Percentiles rank a stretch among this genome's conserved stretches.
These are phyloP conservation scores for Tragelaphus eurycerus DNA, from an alignment of 2,797 vertebrate species.

Conservation along the genomic window DNA sequence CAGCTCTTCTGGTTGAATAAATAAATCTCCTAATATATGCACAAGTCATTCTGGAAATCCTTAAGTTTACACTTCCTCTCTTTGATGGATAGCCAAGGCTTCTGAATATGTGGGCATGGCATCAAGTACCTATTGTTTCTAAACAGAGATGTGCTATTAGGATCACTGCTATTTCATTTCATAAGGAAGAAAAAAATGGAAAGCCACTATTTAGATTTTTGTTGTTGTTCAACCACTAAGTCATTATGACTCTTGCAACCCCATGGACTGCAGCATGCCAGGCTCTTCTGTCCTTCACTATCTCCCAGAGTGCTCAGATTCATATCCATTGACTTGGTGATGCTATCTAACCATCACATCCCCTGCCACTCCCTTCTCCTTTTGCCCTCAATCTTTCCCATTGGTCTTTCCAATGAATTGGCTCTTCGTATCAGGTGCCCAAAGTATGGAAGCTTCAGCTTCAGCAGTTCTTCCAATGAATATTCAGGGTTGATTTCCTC, in stretches of 20 bases:
- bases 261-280: neutral
- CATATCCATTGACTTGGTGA: neutral
- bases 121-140: neutral
- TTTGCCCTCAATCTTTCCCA: neutral
- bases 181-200: neutral
- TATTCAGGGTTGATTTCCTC: neutral
- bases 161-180: neutral
- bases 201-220: neutral
- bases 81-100: neutral
- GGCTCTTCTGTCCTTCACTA: neutral
- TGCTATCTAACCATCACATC: neutral
- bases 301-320: neutral
- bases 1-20: neutral
- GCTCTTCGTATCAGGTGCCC: neutral
- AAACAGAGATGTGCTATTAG: neutral
- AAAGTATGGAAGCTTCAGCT: neutral
- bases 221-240: neutral
- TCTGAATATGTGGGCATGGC: neutral
- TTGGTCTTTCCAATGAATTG: neutral
- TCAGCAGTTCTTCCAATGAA: neutral
- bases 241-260: neutral
- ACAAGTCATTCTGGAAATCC: neutral
- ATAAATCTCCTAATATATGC: neutral
- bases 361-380: neutral
- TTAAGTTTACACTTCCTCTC: neutral